Base-by-base conservation (phyloP, 2,888 invertebrate genomes). In the Drosophila cracens region DNA sequence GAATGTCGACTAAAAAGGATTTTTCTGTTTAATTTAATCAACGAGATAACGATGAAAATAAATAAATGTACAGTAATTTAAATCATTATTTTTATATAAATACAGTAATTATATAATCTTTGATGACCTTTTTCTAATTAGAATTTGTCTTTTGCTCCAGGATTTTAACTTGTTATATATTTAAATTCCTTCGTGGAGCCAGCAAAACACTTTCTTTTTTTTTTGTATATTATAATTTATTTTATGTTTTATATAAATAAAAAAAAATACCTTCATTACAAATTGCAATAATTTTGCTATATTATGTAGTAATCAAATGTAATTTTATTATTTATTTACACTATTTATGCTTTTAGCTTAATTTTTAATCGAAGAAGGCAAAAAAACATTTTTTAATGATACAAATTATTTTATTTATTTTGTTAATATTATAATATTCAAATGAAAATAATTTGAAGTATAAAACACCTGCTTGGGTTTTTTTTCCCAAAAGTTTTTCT, bases 401-500 rank as follows among this genome's bases (percentile, higher is more conserved):
- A 25, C 2, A 21, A 6, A 21, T 6, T 43, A 13, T 13, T 21
- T 43, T 43, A n/a, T 21, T 21, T 43, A 43, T 7, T 46, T 21
- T 13, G 16, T 25, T 16, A 16, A 21, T 27, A 27, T 27, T 27
- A 27, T 27, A 25, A 25, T 25, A 2, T 25, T 25, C 1, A 25
- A 25, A 2, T 25, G 25, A 25, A 27, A 27, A 36, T 18, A 27
- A 36, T 33, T 29, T 43, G 18, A 29, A 66, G 18, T 49, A 27
- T 16, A 16, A 25, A 53, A 21, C 72, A 76, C 76, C 67, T 80
- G 77, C 53, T 7, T 43, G 16, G 16, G 16, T 29, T 61, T 61
- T 61, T 61, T 36, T 71, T 25, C 27, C 33, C 29, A 49, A 49
- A 25, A 10, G 27, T 61, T 51, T 2, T 4, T 13, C 36, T 52